These are phyloP conservation scores for Amphibalanus amphitrite DNA, from an alignment of 1,140 invertebrate genomes.

Conservation along the genomic window DNA sequence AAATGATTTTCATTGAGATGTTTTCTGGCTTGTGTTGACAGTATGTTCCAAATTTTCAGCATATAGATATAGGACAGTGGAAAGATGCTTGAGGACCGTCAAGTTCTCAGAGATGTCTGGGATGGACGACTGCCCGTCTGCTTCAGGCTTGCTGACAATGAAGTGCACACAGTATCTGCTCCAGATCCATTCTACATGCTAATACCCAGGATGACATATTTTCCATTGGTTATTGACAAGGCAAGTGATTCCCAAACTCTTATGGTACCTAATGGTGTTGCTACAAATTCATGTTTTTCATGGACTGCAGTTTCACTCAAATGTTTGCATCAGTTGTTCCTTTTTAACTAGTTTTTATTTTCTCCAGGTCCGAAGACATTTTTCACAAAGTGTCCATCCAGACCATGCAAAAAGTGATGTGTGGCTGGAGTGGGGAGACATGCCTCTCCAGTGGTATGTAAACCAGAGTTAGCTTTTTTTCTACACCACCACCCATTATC, in stretches of 20 bases:
- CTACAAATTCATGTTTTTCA: background rate
- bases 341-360: too few relatives aligned
- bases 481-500: too few relatives aligned
- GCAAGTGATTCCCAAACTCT: constrained; percentile 29
- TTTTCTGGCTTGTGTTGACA: too few relatives aligned
- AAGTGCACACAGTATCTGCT: constrained; percentile 66
- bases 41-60: too few relatives aligned
- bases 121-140: constrained; percentile 82
- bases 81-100: constrained; percentile 75
- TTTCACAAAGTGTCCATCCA: background rate
- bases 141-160: constrained; percentile 69
- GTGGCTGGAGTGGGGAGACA: background rate
- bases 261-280: background rate
- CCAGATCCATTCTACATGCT: constrained; percentile 88
- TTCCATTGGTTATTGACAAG: constrained; percentile 90
- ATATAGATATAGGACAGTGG: too few relatives aligned
- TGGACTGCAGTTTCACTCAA: background rate
- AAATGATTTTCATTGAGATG: too few relatives aligned
- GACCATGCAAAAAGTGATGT: background rate
- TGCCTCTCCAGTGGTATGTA: background rate
- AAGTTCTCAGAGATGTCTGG: constrained; percentile 86
- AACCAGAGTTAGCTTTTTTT: too few relatives aligned
- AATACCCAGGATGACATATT: constrained; percentile 86
- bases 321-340: too few relatives aligned
- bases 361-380: background rate